phyloP scores from a whole-genome alignment of 2,113 vertebrate species.

The Pterocles gutturalis region DNA sequence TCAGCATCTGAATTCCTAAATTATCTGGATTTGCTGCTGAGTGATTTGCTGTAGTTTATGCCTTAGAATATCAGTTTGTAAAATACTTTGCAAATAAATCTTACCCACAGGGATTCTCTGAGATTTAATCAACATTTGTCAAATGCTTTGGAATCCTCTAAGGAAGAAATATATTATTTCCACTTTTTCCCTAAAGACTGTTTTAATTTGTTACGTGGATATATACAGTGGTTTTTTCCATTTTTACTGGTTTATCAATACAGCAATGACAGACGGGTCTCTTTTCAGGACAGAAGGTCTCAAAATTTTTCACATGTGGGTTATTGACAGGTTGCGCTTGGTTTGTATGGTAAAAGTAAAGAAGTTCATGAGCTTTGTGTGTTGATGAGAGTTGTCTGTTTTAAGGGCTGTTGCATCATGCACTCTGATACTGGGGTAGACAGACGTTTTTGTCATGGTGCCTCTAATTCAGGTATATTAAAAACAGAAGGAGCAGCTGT shows the following conservation, averaged over 20 bases:
- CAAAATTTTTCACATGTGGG: fast-evolving
- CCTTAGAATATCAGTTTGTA: background rate
- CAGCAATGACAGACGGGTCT: background rate
- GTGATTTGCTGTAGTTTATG: background rate
- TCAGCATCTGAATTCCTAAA: background rate
- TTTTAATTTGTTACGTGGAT: background rate
- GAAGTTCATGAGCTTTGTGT: background rate
- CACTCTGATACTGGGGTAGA: background rate
- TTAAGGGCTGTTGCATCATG: background rate
- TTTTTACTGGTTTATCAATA: background rate
- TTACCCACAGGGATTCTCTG: background rate
- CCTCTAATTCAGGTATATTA: background rate
- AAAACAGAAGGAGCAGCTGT: background rate
- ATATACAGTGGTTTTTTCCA: background rate
- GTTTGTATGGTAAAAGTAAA: background rate
- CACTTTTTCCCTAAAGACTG: background rate
- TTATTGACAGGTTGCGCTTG: background rate
- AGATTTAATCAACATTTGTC: background rate
- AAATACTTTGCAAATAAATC: background rate
- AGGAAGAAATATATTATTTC: background rate
- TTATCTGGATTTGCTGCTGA: background rate
- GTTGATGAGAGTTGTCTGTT: background rate
- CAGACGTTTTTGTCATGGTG: background rate
- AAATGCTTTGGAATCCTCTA: background rate
- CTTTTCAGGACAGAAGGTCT: background rate